phyloP scores from a whole-genome alignment of 2,113 vertebrate genomes.

The Hyla sarda region DNA sequence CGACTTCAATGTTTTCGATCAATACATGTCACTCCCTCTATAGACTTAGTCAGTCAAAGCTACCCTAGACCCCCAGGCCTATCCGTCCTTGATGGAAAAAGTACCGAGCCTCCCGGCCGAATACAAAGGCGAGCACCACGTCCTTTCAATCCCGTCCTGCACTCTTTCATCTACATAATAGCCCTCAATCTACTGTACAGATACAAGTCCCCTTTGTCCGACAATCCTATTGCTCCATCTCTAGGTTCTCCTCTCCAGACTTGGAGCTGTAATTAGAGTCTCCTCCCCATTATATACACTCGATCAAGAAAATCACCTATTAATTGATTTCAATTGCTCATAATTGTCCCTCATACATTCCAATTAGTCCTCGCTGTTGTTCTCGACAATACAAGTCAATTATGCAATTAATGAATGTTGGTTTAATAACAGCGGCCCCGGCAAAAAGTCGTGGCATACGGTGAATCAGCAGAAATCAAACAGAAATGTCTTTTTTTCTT shows the following conservation, averaged over 20 bases:
- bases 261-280: slow-evolving; percentile 59
- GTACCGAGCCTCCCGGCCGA: background rate
- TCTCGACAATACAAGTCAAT: slow-evolving; percentile 55
- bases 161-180: slow-evolving; percentile 15
- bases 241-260: slow-evolving; percentile 32
- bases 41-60: background rate
- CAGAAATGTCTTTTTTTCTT: slow-evolving; percentile 52
- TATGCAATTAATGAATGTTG: slow-evolving; percentile 60
- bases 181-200: slow-evolving; percentile 29
- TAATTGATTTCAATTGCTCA: slow-evolving; percentile 60
- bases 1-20: too few relatives aligned
- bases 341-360: slow-evolving; percentile 59
- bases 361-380: slow-evolving; percentile 57
- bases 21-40: background rate
- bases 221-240: slow-evolving; percentile 4
- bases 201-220: slow-evolving; percentile 37
- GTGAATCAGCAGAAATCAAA: slow-evolving; percentile 56
- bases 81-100: background rate
- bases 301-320: slow-evolving; percentile 59
- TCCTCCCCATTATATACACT: slow-evolving; percentile 54
- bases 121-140: background rate
- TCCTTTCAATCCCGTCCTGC: background rate
- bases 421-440: slow-evolving; percentile 48
- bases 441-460: slow-evolving; percentile 41
- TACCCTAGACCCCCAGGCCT: background rate